phyloP scores from a whole-genome alignment of 2,888 invertebrate species.

The Homarus gammarus region DNA sequence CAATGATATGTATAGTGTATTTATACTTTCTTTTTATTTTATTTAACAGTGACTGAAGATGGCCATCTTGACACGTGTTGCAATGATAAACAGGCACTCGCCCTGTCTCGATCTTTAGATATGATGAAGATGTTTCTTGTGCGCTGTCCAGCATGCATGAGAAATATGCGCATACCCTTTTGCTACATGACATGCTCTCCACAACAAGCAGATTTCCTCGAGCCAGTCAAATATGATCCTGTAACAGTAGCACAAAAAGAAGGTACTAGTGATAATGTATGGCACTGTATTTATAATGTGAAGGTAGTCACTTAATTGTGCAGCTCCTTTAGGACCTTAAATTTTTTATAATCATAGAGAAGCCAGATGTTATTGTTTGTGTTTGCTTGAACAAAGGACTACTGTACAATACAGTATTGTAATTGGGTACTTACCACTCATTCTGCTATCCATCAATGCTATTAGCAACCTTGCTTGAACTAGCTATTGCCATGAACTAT shows the following conservation, averaged over 20 bases:
- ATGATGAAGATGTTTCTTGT: constrained; percentile 83
- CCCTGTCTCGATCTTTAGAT: constrained; percentile 59
- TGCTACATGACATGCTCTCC: constrained; percentile 92
- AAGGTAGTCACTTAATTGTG: too few relatives aligned
- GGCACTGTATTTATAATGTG: too few relatives aligned
- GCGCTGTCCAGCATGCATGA: constrained; percentile 92
- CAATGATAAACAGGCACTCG: constrained; percentile 56
- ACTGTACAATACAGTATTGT: too few relatives aligned
- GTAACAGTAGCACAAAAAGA: constrained; percentile 49
- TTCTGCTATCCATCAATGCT: too few relatives aligned
- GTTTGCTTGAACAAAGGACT: too few relatives aligned
- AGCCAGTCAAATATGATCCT: constrained; percentile 43
- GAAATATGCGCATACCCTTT: constrained; percentile 89
- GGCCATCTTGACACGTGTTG: constrained; percentile 71
- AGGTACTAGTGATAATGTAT: constrained; percentile 50
- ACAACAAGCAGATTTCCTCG: constrained; percentile 86
- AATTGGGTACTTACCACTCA: too few relatives aligned
- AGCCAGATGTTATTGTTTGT: too few relatives aligned
- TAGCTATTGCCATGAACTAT: too few relatives aligned
- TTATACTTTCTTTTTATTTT: background rate
- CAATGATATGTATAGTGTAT: too few relatives aligned
- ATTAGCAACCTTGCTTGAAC: too few relatives aligned
- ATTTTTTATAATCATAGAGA: too few relatives aligned
- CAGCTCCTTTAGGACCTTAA: too few relatives aligned
- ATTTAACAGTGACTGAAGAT: constrained; percentile 39